phyloP scores from a whole-genome alignment of 2,888 invertebrate genomes.

The Megalurothrips usitatus region DNA sequence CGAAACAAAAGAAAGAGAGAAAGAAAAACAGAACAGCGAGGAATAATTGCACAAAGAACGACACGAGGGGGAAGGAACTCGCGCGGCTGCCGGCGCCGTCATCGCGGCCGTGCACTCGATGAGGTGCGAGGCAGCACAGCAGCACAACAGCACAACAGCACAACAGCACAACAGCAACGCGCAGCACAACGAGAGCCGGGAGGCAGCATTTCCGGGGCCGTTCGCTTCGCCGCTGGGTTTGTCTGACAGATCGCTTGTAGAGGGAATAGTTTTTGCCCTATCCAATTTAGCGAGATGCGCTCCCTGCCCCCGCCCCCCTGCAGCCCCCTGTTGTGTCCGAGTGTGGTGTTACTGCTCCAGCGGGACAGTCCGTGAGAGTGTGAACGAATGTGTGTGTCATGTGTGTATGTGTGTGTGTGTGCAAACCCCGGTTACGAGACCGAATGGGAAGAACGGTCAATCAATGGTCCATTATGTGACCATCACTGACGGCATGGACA shows the following conservation, averaged over 20 bases:
- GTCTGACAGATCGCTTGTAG: background rate
- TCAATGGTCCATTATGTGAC: constrained; percentile 26
- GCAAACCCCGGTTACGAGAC: background rate
- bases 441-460: constrained; percentile 8
- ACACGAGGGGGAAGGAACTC: background rate
- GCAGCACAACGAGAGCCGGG: too few relatives aligned
- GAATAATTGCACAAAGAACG: background rate
- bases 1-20: background rate
- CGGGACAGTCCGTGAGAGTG: background rate
- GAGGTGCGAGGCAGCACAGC: too few relatives aligned
- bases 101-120: too few relatives aligned
- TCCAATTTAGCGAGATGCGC: background rate
- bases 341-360: background rate
- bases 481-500: background rate
- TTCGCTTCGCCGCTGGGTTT: background rate
- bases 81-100: background rate
- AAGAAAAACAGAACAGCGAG: too few relatives aligned
- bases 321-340: background rate
- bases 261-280: background rate
- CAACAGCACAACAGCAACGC: too few relatives aligned
- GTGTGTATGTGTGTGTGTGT: background rate
- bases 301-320: background rate
- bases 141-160: too few relatives aligned
- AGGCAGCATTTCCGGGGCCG: background rate
- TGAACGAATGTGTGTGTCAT: background rate